phyloP scores from a whole-genome alignment of 1,140 invertebrate species.

The Cardiocondyla obscurior region DNA sequence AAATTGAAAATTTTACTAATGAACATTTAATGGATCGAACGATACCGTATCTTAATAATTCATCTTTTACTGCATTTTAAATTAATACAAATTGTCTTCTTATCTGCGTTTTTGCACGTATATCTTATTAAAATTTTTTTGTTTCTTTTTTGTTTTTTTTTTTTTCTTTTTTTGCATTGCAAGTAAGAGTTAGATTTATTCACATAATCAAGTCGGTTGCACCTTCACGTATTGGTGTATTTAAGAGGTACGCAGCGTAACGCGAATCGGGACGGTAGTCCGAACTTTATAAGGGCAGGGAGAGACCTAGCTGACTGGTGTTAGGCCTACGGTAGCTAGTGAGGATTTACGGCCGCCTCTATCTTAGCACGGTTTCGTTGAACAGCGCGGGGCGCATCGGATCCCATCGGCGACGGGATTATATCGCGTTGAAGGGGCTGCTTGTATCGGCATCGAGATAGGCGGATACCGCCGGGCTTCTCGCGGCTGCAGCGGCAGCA shows the following conservation, averaged over 20 bases:
- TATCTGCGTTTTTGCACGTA: background rate
- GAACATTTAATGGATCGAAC: background rate
- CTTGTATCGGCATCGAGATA: slow-evolving; percentile 81
- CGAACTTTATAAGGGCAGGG: slow-evolving; percentile 77
- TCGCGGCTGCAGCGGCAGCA: slow-evolving; percentile 59
- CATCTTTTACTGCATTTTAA: background rate
- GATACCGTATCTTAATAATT: background rate
- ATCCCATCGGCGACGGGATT: slow-evolving; percentile 82
- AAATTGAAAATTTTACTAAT: background rate
- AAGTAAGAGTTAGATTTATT: slow-evolving; percentile 73
- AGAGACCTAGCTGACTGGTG: slow-evolving; percentile 75
- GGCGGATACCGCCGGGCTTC: slow-evolving; percentile 77
- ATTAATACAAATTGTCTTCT: background rate
- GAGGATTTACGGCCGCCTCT: slow-evolving; percentile 80
- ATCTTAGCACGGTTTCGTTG: slow-evolving; percentile 79
- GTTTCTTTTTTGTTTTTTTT: too few relatives aligned
- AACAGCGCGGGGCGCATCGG: slow-evolving; percentile 77
- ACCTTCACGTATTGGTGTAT: background rate
- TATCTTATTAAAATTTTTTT: background rate
- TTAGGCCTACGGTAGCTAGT: slow-evolving; percentile 80
- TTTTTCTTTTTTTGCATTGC: slow-evolving; percentile 71
- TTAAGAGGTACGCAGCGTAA: slow-evolving; percentile 18
- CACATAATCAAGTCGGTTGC: background rate
- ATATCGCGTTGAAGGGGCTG: slow-evolving; percentile 79
- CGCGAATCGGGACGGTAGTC: slow-evolving; percentile 48